Evolutionary conservation across 1,140 invertebrate species (phyloP), one percentile per base, ranked within the genome.

Genomic region (Onthophagus taurus): DNA sequence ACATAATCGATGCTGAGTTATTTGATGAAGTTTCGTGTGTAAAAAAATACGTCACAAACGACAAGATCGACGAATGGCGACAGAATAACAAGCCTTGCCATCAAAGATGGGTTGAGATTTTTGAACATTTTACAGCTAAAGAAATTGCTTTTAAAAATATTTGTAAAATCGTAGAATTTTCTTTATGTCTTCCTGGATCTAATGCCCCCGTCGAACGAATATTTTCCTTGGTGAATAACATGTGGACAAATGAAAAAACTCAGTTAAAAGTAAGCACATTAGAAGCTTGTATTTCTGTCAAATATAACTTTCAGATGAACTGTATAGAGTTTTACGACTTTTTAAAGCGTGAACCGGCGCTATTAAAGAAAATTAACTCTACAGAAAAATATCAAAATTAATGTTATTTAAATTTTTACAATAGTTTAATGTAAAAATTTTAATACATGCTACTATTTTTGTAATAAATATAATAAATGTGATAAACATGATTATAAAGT

Each of bases 241-340:
- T 14, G 31, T 33, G 31, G 14, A 33, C 6, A 13, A 33, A 33
- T 33, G 31, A 33, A 33, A 33, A 33, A 26, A 26, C 6, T 6
- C n/a, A 33, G 9, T 33, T 33, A 33, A 33, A 33, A 33, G 31
- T 33, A 33, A 33, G 14, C 31, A n/a, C 31, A 33, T 33, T 33
- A 33, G 13, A 26, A 26, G 23, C 23, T 7, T 26, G 23, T 26
- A 26, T 26, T 26, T 26, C n/a, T n/a, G 23, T 26, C 23, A 26
- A 26, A 26, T 26, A 26, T n/a, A 26, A 26, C 23, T 26, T 26
- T 26, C 23, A 26, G n/a, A 33, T 33, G 31, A 33, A 13, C 31
- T 14, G 6, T 33, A 33, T 33, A 6, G 31, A 33, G 13, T 14
- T 33, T 26, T 26, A 26, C n/a, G 23, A 26, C 23, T 26, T 26